Evolutionary conservation across 2,113 vertebrate species (phyloP), one percentile per base, ranked within the genome.

Genomic region (Girardinichthys multiradiatus): DNA sequence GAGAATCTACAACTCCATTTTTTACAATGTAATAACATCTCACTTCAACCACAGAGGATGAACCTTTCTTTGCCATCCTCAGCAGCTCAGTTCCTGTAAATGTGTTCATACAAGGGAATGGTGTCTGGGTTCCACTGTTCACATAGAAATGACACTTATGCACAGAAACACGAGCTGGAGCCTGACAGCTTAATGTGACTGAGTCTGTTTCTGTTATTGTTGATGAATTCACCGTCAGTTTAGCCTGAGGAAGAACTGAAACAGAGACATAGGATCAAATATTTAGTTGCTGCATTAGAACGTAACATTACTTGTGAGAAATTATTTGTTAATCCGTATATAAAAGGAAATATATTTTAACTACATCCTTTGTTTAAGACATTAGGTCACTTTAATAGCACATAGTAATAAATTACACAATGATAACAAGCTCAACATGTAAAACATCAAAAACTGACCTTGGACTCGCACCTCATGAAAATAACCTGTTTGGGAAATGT

Each of bases 61-160:
- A 66, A 0, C 3, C 69, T 21, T 28, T 30, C 35, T 14, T 0
- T 24, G 39, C 0, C 2, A 68, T 29, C 0, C 0, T 1, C 57
- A 83, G 68, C 54, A 88, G 72, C 3, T 81, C 71, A 64, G 29
- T 54, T 68, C 59, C 76, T 68, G 72, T 79, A 26, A 73, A 48
- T 27, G 27, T 59, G 54, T 59, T 5, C 0, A 57, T 4, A 60
- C 79, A 79, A 0, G 26, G 35, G 13, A 0, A 1, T 0, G 19
- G 7, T 33, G 4, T 33, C 1, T 13, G 21, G 29, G 7, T 0
- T 54, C 15, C 15, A 64, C 54, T 21, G 4, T 30, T 21, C 48
- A 0, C 4, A 57, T 70, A 60, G 64, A 70, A 66, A 61, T 28
- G 27, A 75, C 76, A 78, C 27, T 57, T 33, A 67, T 29, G 21